Evolutionary conservation across 2,113 vertebrate species (phyloP).

Genomic region (Nansenia antarctica): DNA sequence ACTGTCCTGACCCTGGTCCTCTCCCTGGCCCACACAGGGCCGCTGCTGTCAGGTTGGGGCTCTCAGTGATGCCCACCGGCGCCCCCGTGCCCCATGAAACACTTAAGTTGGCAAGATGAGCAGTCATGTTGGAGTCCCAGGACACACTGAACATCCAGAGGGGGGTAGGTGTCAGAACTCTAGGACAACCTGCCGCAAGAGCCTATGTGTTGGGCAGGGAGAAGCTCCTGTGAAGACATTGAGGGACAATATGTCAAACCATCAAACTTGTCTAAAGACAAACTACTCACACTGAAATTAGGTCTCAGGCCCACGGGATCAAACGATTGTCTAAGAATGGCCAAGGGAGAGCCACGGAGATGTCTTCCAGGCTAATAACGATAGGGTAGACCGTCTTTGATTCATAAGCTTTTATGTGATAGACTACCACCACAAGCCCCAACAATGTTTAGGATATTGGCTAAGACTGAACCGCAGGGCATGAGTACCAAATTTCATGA

Average conservation of each 20-base stretch:
- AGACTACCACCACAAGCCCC: no score
- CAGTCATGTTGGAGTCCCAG: constrained; percentile 47
- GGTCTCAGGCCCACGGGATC: no score
- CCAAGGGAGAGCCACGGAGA: no score
- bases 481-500: no score
- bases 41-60: constrained; percentile 57
- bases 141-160: constrained; percentile 11
- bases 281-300: not conserved
- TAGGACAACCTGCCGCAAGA: constrained; percentile 22
- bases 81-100: constrained; percentile 32
- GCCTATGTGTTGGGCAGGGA: constrained; percentile 37
- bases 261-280: not conserved
- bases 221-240: constrained; percentile 29
- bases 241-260: not conserved
- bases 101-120: constrained; percentile 54
- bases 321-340: no score
- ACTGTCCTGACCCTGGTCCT: constrained; percentile 17
- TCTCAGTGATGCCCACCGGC: constrained; percentile 42
- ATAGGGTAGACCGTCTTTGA: no score
- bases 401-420: no score
- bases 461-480: no score
- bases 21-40: constrained; percentile 15
- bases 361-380: no score
- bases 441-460: no score
- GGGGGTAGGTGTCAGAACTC: not conserved